phyloP scores from a whole-genome alignment of 2,113 vertebrate species.

The Cyanoderma ruficeps region DNA sequence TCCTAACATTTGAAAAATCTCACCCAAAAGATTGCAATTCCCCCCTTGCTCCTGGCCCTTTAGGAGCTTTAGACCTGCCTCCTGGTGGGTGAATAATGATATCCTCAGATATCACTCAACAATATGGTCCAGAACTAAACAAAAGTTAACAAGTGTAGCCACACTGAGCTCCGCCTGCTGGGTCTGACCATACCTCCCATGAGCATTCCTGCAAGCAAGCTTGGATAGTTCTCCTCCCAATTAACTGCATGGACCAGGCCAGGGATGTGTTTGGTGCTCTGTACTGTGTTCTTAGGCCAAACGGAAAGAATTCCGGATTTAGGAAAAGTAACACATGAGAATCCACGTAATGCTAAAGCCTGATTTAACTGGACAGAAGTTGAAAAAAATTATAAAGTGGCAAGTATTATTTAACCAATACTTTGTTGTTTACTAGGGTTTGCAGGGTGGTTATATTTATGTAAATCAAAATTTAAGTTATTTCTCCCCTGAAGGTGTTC shows the following conservation, averaged over 20 bases:
- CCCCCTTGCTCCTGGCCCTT: background rate
- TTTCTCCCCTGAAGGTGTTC: background rate
- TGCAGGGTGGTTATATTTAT: background rate
- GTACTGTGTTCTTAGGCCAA: background rate
- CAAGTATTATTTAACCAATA: background rate
- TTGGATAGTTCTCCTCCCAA: background rate
- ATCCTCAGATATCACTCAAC: slow-evolving; percentile 72
- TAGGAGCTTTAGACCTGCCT: slow-evolving; percentile 61
- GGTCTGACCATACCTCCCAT: slow-evolving; percentile 63
- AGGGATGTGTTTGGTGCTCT: fast-evolving
- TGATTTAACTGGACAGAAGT: background rate
- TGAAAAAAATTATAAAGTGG: background rate
- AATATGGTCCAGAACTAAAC: slow-evolving; percentile 72
- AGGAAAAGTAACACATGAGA: background rate
- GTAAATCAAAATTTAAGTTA: background rate
- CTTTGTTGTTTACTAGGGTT: background rate
- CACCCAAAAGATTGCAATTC: background rate
- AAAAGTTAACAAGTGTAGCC: slow-evolving; percentile 79
- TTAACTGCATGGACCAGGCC: background rate
- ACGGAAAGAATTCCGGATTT: background rate
- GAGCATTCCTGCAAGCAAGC: slow-evolving; percentile 44
- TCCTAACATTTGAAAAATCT: background rate
- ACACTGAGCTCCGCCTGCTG: slow-evolving; percentile 75
- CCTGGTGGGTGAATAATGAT: slow-evolving; percentile 78
- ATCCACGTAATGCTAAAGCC: background rate